Conservation (phyloP, 1,140 invertebrate genomes). For the Epicauta chinensis region DNA sequence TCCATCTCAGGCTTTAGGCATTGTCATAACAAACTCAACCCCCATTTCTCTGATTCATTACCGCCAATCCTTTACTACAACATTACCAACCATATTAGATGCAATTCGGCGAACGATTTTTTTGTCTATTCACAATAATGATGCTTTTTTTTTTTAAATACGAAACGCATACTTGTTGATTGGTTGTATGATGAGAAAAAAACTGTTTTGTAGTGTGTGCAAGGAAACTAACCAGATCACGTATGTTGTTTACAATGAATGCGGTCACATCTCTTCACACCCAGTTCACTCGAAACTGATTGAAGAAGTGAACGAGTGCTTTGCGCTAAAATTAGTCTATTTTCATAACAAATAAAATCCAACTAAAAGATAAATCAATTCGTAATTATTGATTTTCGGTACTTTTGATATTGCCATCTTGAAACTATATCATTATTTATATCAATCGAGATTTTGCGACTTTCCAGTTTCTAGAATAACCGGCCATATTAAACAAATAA, state of each 20-base stretch:
- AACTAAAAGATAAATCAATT: constrained; percentile 18
- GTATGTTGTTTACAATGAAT: constrained; percentile 22
- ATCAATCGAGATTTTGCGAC: not conserved
- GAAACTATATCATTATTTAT: not conserved
- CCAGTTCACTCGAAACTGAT: constrained; percentile 29
- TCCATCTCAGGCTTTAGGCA: constrained; percentile 28
- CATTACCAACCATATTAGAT: no score
- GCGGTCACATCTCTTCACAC: constrained; percentile 29
- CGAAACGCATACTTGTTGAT: not conserved
- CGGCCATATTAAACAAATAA: not conserved
- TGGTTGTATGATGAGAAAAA: not conserved
- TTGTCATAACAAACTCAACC: constrained; percentile 28
- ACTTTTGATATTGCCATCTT: constrained; percentile 16
- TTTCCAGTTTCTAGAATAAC: not conserved
- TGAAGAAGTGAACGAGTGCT: constrained; percentile 23
- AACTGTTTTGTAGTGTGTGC: not conserved
- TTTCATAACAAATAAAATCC: constrained; percentile 27
- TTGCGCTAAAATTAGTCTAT: constrained; percentile 28
- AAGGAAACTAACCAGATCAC: constrained; percentile 18
- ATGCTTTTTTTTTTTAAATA: not conserved
- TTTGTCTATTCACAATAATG: not conserved
- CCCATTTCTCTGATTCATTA: constrained; percentile 18
- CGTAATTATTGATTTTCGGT: constrained; percentile 10
- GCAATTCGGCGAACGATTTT: no score
- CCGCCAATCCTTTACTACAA: constrained; percentile 11